Evolutionary conservation across 2,113 vertebrate genomes (phyloP), one percentile per base, ranked within the genome.

Genomic region (Dinomys branickii): DNA sequence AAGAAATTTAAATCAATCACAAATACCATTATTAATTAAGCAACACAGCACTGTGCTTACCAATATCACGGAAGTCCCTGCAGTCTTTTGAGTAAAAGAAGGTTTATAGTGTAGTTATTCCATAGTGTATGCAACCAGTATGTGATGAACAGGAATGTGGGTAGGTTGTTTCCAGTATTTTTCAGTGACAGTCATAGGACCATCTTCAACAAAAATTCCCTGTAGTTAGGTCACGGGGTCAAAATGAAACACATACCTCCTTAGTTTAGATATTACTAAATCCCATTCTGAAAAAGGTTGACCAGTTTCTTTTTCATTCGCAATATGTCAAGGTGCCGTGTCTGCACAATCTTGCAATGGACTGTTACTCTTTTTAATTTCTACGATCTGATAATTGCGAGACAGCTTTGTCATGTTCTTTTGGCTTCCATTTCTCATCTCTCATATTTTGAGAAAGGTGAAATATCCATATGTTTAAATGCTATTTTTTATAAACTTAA

Each of bases 401-500:
- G 22, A 38, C 20, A 41, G 3, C 22, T 67, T 67, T 20, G 59
- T 44, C 17, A 8, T 63, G 11, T 87, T 90, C 54, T 83, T 91
- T 83, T 63, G 63, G 85, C 73, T 94, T 91, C 7, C 3, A 50
- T 86, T 83, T 87, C 14, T 80, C n/a, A 33, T 80, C 44, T 96
- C 73, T 54, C 4, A 7, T 80, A 47, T 88, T 44, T 81, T 90
- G 50, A 58, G 35, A 78, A 5, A 80, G 38, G 5, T 28, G 35
- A 17, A 90, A 69, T 5, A 85, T 83, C 61, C 87, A 12, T 35
- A 52, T 86, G 35, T 41, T 91, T 63, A 92, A 63, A 91, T 7
- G 11, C 85, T 93, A 85, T 69, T 95, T 95, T 87, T 85, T 44
- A 90, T 35, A 61, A 7, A 28, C 85, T 95, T 85, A 94, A 73